Percentiles rank a stretch among this genome's conserved stretches.
phyloP scores from a whole-genome alignment of 2,113 vertebrate genomes.

The Podarcis cretensis region DNA sequence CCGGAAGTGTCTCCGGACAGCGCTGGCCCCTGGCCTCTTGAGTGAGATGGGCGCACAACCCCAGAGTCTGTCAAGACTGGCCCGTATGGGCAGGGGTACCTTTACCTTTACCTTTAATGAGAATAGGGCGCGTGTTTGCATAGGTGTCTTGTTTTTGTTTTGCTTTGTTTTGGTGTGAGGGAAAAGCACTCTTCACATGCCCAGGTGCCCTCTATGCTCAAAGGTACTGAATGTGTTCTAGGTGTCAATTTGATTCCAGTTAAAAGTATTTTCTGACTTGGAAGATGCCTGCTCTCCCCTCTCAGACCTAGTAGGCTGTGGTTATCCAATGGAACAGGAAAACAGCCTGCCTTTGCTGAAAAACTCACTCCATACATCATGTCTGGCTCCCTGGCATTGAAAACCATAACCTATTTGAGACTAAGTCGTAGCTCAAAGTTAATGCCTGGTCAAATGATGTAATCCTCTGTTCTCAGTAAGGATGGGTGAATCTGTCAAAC shows the following conservation, averaged over 20 bases:
- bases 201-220: background rate
- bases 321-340: background rate
- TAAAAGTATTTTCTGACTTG: background rate
- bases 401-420: background rate
- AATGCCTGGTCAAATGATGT: background rate
- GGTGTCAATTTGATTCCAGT: background rate
- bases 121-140: background rate
- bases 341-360: background rate
- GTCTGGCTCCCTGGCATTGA: background rate
- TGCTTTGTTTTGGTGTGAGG: background rate
- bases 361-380: no score
- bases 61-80: no score
- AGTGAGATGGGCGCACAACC: no score
- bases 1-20: no score
- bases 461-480: background rate
- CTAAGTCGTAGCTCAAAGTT: background rate
- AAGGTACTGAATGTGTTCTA: background rate
- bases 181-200: background rate
- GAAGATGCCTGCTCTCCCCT: background rate
- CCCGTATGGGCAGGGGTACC: no score
- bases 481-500: background rate
- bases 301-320: background rate
- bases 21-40: no score
- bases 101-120: no score
- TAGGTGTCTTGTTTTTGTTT: background rate